phyloP scores from a whole-genome alignment of 2,113 vertebrate genomes.

The Sphaerodactylus townsendi region DNA sequence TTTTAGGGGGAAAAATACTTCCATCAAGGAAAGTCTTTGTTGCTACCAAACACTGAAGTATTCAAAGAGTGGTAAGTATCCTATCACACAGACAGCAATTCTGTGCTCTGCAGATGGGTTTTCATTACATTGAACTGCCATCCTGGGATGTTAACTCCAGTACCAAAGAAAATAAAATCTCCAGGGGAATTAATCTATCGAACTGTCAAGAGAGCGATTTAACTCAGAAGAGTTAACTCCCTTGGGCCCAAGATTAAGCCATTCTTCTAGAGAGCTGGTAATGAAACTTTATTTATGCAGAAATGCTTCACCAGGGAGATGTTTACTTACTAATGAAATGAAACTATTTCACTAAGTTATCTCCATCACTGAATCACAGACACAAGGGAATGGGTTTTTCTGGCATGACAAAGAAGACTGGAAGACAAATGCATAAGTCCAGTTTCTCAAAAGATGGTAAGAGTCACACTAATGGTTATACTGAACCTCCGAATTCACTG shows the following conservation, averaged over 20 bases:
- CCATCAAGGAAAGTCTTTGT: neutral
- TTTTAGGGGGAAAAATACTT: neutral
- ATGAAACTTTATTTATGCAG: constrained; percentile 43
- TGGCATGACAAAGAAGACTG: constrained; percentile 25
- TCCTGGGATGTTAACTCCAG: constrained; percentile 22
- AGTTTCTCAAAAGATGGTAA: neutral
- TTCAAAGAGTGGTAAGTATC: neutral
- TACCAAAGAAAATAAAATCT: constrained; percentile 29
- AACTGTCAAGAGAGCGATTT: constrained; percentile 36
- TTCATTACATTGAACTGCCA: constrained; percentile 23
- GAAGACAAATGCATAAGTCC: constrained; percentile 33
- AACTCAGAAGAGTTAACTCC: constrained; percentile 39
- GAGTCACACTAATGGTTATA: neutral
- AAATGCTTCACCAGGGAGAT: constrained; percentile 50
- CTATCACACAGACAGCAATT: neutral
- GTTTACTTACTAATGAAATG: constrained; percentile 57
- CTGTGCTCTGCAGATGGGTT: accelerated
- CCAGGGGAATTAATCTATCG: constrained; percentile 33
- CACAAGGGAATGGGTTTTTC: constrained; percentile 23
- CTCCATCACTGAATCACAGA: constrained; percentile 25
- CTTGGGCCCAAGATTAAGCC: constrained; percentile 27
- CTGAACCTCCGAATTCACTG: neutral
- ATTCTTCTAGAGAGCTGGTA: neutral
- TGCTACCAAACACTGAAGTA: neutral
- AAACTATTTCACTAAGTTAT: constrained; percentile 47